Evolutionary conservation across 2,888 invertebrate genomes (phyloP).

Genomic region (Lampropteryx suffumata): DNA sequence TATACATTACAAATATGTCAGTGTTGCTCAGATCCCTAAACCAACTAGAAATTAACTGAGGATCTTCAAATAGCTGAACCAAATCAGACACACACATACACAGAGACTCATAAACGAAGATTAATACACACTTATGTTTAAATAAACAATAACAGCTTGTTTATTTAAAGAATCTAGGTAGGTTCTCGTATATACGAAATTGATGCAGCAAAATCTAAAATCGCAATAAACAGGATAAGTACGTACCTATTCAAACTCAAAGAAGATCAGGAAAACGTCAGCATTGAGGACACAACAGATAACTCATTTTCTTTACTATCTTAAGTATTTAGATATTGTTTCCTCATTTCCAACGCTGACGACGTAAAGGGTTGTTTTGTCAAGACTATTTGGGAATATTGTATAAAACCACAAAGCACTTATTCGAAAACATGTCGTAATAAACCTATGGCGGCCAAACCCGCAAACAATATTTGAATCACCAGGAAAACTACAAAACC

Average conservation of each 20-base stretch:
- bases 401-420: background rate
- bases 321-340: background rate
- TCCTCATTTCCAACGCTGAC: background rate
- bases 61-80: too few relatives aligned
- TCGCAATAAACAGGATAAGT: background rate
- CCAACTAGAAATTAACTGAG: too few relatives aligned
- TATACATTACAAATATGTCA: too few relatives aligned
- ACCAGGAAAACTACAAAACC: slow-evolving; percentile 16
- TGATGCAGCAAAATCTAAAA: too few relatives aligned
- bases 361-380: background rate
- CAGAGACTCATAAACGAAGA: too few relatives aligned
- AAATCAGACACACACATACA: too few relatives aligned
- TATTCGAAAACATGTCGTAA: background rate
- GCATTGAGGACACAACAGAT: background rate
- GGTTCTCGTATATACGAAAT: too few relatives aligned
- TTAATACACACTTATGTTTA: too few relatives aligned
- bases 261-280: background rate
- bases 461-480: slow-evolving; percentile 10
- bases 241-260: background rate
- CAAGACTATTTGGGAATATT: background rate
- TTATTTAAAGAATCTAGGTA: too few relatives aligned
- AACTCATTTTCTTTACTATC: too few relatives aligned
- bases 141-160: too few relatives aligned
- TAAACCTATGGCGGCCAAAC: slow-evolving; percentile 10
- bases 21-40: too few relatives aligned